Percentiles rank a stretch among this genome's conserved stretches.
Conservation (phyloP, 2,113 vertebrate species). For the Prolemur simus region DNA sequence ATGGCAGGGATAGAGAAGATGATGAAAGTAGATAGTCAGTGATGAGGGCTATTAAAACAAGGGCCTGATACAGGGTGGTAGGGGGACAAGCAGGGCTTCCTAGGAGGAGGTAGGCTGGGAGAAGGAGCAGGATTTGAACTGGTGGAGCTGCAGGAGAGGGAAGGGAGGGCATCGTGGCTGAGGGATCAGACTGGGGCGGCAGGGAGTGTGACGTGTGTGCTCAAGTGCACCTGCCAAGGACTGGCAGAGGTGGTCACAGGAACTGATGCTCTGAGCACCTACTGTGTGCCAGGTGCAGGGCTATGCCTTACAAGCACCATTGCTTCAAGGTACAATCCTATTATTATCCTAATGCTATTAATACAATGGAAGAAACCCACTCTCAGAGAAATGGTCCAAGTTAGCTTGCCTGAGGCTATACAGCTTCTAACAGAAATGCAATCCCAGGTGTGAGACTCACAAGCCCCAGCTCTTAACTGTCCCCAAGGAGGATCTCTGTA, state of each 20-base stretch:
- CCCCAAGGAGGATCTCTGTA: neutral
- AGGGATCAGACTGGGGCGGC: neutral
- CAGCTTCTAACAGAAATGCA: neutral
- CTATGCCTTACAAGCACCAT: neutral
- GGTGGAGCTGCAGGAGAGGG: neutral
- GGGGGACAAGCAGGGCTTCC: neutral
- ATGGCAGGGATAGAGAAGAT: neutral
- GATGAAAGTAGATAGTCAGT: neutral
- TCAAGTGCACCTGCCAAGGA: neutral
- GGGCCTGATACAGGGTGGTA: neutral
- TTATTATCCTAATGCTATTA: neutral
- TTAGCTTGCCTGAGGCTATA: neutral
- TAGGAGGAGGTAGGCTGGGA: neutral
- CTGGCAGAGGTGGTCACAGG: neutral
- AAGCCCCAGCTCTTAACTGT: neutral
- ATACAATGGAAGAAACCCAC: neutral
- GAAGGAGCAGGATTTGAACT: neutral
- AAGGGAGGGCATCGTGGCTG: neutral
- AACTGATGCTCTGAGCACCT: accelerated
- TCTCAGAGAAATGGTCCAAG: neutral
- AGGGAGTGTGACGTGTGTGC: neutral
- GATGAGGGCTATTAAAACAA: neutral
- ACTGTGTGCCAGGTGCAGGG: neutral
- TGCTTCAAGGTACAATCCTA: neutral
- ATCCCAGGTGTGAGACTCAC: neutral